phyloP scores from a whole-genome alignment of 2,113 vertebrate genomes.

The Pholis gunnellus region DNA sequence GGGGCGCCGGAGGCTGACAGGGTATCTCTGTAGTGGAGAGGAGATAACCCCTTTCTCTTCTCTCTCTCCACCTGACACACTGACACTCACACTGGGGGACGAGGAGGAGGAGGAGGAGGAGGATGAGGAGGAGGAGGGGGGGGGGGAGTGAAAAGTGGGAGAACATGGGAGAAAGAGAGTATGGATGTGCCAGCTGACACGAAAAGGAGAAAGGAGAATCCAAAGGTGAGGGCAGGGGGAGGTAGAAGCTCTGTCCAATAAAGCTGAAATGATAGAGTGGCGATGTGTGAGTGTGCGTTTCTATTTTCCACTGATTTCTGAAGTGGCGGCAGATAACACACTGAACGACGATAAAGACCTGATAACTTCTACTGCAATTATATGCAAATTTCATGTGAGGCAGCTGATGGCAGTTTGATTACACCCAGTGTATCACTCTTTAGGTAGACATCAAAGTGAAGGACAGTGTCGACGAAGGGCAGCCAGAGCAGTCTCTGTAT shows the following conservation, averaged over 20 bases:
- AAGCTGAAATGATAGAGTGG: conserved; percentile 32
- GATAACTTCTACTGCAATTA: conserved; percentile 54
- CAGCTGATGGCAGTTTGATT: conserved; percentile 63
- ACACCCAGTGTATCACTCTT: conserved; percentile 49
- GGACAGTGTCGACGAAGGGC: conserved; percentile 20
- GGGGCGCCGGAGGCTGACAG: conserved; percentile 24
- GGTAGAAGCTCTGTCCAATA: conserved; percentile 3
- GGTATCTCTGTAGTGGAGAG: conserved; percentile 39
- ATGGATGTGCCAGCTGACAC: conserved; percentile 28
- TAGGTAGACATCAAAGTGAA: conserved; percentile 32
- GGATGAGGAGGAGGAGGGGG: neutral
- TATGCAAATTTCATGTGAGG: conserved; percentile 51
- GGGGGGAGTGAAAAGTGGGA: neutral
- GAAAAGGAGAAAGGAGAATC: conserved; percentile 7
- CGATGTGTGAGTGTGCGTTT: neutral
- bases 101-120: neutral
- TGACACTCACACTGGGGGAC: conserved; percentile 34
- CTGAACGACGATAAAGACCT: conserved; percentile 51
- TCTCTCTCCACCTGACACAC: conserved; percentile 35
- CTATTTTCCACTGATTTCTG: conserved; percentile 50
- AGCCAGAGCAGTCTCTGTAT: conserved; percentile 11
- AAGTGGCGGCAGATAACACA: conserved; percentile 45
- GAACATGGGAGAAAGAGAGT: conserved; percentile 4
- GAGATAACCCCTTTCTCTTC: conserved; percentile 43
- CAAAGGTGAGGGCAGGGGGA: conserved; percentile 8